Conservation (phyloP, 2,797 vertebrate species). For the Brachyrhaphis roseni region DNA sequence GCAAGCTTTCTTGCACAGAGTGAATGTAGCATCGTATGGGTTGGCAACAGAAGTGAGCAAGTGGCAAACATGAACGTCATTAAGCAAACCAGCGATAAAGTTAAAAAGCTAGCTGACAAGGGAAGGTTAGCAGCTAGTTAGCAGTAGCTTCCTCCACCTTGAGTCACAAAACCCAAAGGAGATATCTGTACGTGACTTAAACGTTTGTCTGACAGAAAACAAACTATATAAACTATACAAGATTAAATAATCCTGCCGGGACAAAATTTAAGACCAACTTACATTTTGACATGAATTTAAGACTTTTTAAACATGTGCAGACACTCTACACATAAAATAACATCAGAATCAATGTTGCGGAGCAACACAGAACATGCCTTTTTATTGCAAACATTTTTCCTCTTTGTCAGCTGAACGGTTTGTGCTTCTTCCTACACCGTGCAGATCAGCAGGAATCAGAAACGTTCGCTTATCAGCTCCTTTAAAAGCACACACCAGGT, state of each 20-base stretch:
- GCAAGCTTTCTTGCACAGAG: no score
- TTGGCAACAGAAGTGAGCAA: no score
- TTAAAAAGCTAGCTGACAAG: no score
- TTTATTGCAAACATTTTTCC: neutral
- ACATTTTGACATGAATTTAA: neutral
- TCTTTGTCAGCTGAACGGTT: neutral
- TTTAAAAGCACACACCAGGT: constrained; percentile 25
- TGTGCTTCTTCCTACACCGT: neutral
- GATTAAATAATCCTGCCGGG: neutral
- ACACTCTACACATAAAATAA: neutral
- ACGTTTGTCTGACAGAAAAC: neutral
- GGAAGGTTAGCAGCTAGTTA: no score
- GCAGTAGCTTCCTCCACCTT: no score
- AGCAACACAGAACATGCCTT: neutral
- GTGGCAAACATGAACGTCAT: no score
- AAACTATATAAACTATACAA: neutral
- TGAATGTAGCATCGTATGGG: no score
- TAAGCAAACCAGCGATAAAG: no score
- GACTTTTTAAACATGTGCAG: neutral
- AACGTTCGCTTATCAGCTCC: neutral
- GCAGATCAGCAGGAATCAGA: neutral
- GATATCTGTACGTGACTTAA: no score
- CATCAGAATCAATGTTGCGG: neutral
- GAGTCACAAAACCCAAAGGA: no score
- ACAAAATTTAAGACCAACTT: neutral